Evolutionary conservation across 2,113 vertebrate species (phyloP), one percentile per base, ranked within the genome.

Genomic region (Phyllopteryx taeniolatus): DNA sequence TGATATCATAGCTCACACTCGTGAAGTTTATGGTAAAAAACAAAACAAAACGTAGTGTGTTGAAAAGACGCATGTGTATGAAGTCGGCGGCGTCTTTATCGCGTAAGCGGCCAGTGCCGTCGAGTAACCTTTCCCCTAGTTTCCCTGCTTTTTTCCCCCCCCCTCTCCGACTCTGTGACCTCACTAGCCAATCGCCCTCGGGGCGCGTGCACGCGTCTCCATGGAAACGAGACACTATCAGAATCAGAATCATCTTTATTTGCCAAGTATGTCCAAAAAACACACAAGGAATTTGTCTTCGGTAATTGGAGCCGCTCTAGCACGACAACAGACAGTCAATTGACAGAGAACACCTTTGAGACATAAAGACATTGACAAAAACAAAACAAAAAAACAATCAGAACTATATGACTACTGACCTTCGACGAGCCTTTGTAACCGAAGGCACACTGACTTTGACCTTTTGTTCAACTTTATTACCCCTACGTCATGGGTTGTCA

Each of bases 111-210:
- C 35, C 69, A 53, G 63, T 42, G 39, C 44, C 6, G 65, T 62
- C 33, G 47, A 43, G 66, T 67, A 67, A 91, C 90, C 91, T 90
- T 92, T 91, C 79, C 68, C 77, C 88, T 72, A 89, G 49, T 75
- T 46, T 57, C 14, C 14, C 39, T 68, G 4, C 6, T 39, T 39
- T 39, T 39, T 5, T 39, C 35, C 5, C 5, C 5, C 6, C 35
- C 35, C 35, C 47, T 0, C 13, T 74, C 33, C 13, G 31, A 13
- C 46, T 14, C 1, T 42, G 31, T 56, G 68, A 54, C 90, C 76
- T 86, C 87, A 88, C 27, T 0, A 3, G 1, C 5, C 9, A 27
- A 2, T 3, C 20, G 27, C 56, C 49, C 72, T 43, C 22, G 19
- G 33, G 20, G 9, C 69, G 59, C 62, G 15, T 43, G 33, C 67